Evolutionary conservation across 2,888 invertebrate genomes (phyloP), one percentile per base, ranked within the genome.

Genomic region (Anarsia innoxiella): DNA sequence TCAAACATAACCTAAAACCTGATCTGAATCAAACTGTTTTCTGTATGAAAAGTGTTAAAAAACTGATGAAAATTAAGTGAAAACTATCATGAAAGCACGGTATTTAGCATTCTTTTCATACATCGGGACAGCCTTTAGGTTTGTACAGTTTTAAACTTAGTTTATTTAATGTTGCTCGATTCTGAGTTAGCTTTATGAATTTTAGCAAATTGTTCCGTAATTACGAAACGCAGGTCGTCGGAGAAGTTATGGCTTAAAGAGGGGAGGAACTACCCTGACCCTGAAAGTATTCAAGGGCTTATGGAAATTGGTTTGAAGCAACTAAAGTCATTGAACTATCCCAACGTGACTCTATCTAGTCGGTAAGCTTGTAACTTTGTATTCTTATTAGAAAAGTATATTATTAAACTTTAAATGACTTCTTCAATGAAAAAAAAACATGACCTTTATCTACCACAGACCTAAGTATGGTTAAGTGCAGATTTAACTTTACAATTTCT

Each of bases 41-140:
- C 10, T 33, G 25, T 15, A 33, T 33, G 25, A 26, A 33, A 33
- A 26, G 10, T 26, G 2, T 3, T 26, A 11, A 9, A 15, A 33
- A 13, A 15, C 3, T n/a, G 8, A 11, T 14, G n/a, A 6, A 15
- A 15, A 9, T 26, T 15, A 1, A 6, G 2, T 33, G 26, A 33
- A 25, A 12, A 12, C 15, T n/a, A 26, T 4, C 86, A 82, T 84
- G 84, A 80, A 90, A 89, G 86, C 87, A 52, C 86, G 93, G 71
- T 94, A 93, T 75, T 85, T 94, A 47, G 58, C 93, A 30, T 88
- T 88, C 55, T 87, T 93, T 59, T 90, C 93, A 0, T 95, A 94
- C 54, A 88, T 94, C 53, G 94, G 94, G 42, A 90, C 91, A 10
- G 66, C 80, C 33, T 94, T 94, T 76, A 90, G 92, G 94, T 93